These are phyloP conservation scores for Sepiola atlantica DNA, from an alignment of 2,888 invertebrate species.

Conservation along the genomic window DNA sequence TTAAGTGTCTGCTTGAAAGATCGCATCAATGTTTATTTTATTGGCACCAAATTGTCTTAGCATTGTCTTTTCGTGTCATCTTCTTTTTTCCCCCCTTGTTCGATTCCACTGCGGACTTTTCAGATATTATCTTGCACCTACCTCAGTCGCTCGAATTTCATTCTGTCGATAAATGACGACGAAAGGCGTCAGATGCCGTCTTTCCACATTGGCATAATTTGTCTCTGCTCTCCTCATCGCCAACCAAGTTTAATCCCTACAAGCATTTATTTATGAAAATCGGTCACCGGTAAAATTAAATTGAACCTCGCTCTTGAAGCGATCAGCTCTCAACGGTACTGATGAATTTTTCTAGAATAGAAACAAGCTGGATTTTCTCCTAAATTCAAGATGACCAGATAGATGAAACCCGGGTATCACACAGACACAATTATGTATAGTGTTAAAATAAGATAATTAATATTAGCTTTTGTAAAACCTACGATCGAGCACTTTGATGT, in stretches of 20 bases:
- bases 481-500: too few relatives aligned
- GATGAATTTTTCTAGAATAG: too few relatives aligned
- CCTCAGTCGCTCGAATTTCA: neutral
- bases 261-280: too few relatives aligned
- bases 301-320: neutral
- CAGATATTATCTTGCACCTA: neutral
- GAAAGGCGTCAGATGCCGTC: neutral
- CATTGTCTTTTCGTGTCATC: neutral
- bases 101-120: neutral
- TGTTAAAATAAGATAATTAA: too few relatives aligned
- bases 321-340: too few relatives aligned
- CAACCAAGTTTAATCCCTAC: too few relatives aligned
- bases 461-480: too few relatives aligned
- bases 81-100: neutral
- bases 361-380: too few relatives aligned
- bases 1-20: neutral
- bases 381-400: too few relatives aligned
- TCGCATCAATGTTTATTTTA: neutral
- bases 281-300: too few relatives aligned
- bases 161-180: neutral
- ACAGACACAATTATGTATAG: too few relatives aligned
- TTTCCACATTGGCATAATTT: neutral
- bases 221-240: neutral
- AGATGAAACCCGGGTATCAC: too few relatives aligned
- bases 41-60: neutral